These are phyloP conservation scores for Matsumurasca onukii DNA, from an alignment of 1,140 invertebrate species.

Conservation along the genomic window DNA sequence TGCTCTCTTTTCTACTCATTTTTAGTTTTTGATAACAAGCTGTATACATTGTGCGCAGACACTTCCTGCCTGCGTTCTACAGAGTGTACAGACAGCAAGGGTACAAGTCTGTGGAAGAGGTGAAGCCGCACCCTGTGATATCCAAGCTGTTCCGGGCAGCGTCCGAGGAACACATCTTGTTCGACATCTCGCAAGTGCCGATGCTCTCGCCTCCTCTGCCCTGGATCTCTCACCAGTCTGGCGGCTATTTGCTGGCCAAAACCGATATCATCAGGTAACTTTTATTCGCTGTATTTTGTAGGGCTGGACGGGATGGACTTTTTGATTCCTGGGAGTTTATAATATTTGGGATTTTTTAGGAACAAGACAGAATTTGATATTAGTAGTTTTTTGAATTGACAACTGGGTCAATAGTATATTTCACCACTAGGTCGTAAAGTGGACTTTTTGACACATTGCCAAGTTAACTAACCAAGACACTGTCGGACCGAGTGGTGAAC, in stretches of 20 bases:
- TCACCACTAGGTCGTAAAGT: no score
- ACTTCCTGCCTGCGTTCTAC: slow-evolving; percentile 76
- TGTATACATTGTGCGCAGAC: slow-evolving; percentile 43
- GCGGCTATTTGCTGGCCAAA: slow-evolving; percentile 75
- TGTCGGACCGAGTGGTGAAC: no score
- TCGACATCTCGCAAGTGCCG: slow-evolving; percentile 70
- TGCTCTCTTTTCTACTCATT: no score
- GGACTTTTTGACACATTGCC: no score
- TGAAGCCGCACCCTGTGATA: slow-evolving; percentile 82
- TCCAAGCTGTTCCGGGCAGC: slow-evolving; percentile 65
- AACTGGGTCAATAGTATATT: no score
- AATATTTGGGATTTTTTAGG: not conserved
- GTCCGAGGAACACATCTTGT: slow-evolving; percentile 63
- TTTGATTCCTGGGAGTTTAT: not conserved
- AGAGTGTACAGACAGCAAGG: slow-evolving; percentile 71
- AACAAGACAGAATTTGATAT: no score
- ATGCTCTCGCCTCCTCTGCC: slow-evolving; percentile 79
- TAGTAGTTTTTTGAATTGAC: no score
- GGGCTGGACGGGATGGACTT: no score
- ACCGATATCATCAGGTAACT: slow-evolving; percentile 62
- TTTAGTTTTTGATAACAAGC: not conserved
- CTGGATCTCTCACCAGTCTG: slow-evolving; percentile 65
- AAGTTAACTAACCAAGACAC: no score
- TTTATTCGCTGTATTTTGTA: slow-evolving; percentile 18
- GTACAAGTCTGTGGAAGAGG: slow-evolving; percentile 65